These are phyloP conservation scores for Antitype chi DNA, from an alignment of 2,888 invertebrate genomes.

Conservation along the genomic window DNA sequence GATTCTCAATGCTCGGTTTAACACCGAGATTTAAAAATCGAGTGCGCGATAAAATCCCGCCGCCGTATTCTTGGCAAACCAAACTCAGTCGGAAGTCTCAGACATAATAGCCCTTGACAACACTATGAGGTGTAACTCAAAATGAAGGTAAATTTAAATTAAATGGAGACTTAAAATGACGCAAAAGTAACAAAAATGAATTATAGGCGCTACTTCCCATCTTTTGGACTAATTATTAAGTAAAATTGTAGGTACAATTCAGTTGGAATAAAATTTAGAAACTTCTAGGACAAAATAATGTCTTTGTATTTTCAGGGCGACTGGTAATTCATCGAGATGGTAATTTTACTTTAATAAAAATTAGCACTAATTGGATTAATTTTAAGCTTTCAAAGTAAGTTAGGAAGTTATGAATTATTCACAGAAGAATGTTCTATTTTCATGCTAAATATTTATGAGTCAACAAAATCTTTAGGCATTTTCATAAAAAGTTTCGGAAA, in stretches of 20 bases:
- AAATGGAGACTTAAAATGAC: background rate
- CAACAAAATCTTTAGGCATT: background rate
- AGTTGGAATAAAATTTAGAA: conserved; percentile 15
- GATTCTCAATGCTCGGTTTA: too few species aligned
- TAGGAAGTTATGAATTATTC: conserved; percentile 28
- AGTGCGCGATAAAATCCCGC: too few species aligned
- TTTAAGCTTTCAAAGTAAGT: conserved; percentile 21
- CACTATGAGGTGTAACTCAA: background rate
- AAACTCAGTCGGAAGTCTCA: too few species aligned
- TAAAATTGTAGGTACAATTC: conserved; percentile 10
- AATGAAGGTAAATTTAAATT: conserved; percentile 3
- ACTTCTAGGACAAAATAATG: conserved; percentile 19
- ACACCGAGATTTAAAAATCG: too few species aligned
- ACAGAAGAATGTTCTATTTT: conserved; percentile 12
- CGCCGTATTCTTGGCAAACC: too few species aligned
- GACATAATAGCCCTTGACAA: background rate
- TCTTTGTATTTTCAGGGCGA: conserved; percentile 19
- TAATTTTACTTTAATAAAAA: conserved; percentile 37
- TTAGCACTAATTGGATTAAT: conserved; percentile 28
- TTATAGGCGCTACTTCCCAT: background rate
- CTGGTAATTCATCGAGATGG: background rate
- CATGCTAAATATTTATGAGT: conserved; percentile 31
- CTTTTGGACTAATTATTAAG: conserved; percentile 1
- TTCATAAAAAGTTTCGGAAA: background rate
- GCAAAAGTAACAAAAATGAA: conserved; percentile 11